Evolutionary conservation across 2,888 invertebrate species (phyloP).

Genomic region (Taphrorychus bicolor): DNA sequence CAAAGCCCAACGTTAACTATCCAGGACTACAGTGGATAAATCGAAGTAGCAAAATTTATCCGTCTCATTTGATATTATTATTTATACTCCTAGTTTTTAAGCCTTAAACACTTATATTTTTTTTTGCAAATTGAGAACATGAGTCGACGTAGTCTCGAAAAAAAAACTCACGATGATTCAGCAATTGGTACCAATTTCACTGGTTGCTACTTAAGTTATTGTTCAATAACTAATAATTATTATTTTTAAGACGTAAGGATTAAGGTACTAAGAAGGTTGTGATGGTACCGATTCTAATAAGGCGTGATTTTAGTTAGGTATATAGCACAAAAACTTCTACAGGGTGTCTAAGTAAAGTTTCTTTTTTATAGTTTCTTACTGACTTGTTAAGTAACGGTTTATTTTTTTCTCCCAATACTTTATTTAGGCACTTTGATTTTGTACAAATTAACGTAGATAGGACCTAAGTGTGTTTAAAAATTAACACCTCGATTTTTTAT

Average conservation of each 20-base stretch:
- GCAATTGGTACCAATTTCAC: background rate
- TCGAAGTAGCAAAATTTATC: slow-evolving; percentile 35
- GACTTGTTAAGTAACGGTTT: background rate
- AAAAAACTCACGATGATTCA: background rate
- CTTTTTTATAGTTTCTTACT: background rate
- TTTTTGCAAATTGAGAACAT: background rate
- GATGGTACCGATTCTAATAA: background rate
- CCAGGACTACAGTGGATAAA: slow-evolving; percentile 67
- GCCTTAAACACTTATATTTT: background rate
- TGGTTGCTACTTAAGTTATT: slow-evolving; percentile 3
- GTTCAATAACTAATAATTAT: background rate
- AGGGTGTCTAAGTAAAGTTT: background rate
- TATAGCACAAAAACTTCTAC: background rate
- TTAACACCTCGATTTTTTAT: background rate
- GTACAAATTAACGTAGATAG: background rate
- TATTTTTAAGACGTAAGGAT: background rate
- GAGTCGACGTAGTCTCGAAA: background rate
- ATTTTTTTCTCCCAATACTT: background rate
- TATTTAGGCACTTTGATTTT: background rate
- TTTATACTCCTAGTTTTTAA: background rate
- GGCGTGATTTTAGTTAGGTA: background rate
- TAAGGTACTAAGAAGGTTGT: slow-evolving; percentile 2
- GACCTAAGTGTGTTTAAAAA: slow-evolving; percentile 4
- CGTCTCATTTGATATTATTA: slow-evolving; percentile 30
- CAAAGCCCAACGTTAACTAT: slow-evolving; percentile 76